Evolutionary conservation across 2,113 vertebrate genomes (phyloP).

Genomic region (Tylochromis polylepis): DNA sequence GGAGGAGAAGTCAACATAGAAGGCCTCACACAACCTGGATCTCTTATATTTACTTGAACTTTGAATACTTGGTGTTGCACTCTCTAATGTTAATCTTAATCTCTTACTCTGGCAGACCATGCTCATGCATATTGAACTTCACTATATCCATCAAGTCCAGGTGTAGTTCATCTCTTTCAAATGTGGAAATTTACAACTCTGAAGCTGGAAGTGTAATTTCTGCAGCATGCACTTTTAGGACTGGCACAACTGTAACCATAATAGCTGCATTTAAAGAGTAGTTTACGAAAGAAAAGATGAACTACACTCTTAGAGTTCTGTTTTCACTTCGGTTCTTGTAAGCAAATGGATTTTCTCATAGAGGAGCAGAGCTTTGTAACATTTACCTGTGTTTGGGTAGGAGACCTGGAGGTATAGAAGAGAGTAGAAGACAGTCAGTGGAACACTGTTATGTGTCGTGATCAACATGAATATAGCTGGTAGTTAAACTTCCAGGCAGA

Average conservation of each 20-base stretch:
- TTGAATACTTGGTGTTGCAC: not conserved
- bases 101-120: not conserved
- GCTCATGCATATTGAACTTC: not conserved
- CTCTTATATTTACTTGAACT: not conserved
- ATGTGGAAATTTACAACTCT: not conserved
- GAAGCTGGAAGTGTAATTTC: not conserved
- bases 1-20: not conserved
- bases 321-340: not conserved
- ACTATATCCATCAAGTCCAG: not conserved
- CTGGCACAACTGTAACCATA: not conserved
- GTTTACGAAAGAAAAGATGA: not conserved
- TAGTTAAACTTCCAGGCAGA: not conserved
- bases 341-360: too few species aligned
- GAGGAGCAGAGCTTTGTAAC: not conserved
- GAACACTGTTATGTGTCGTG: fast-evolving
- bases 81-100: not conserved
- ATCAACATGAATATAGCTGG: not conserved
- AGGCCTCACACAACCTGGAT: not conserved
- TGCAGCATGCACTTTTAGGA: not conserved
- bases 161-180: not conserved
- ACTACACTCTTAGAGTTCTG: too few species aligned
- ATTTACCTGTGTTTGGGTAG: not conserved
- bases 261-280: not conserved
- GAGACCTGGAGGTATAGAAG: not conserved
- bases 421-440: not conserved